phyloP scores from a whole-genome alignment of 2,797 vertebrate genomes.

The Paedocypris micromegethes region DNA sequence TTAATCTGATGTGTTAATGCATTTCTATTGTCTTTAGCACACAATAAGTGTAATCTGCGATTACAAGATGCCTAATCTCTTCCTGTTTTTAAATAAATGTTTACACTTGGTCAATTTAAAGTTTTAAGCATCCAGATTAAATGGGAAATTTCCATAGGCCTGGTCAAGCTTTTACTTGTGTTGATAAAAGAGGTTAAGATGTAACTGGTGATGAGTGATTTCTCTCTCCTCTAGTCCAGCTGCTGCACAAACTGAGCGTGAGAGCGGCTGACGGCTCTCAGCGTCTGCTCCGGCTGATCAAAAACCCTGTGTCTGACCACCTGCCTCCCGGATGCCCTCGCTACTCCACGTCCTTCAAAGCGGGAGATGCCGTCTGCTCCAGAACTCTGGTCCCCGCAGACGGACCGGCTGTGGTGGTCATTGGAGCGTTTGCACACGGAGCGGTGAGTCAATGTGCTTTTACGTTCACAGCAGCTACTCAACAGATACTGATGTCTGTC shows the following conservation, averaged over 20 bases:
- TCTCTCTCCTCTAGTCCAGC: constrained; percentile 74
- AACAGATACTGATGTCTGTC: not conserved
- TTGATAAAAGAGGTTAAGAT: too few species aligned
- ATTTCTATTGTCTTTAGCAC: too few species aligned
- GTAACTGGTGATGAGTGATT: not conserved
- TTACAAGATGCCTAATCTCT: too few species aligned
- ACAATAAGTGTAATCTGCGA: too few species aligned
- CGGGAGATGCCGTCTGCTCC: constrained; percentile 65
- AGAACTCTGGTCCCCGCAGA: constrained; percentile 75
- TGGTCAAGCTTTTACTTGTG: too few species aligned
- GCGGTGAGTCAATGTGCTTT: constrained; percentile 68
- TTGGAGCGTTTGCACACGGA: constrained; percentile 94
- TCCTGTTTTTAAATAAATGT: too few species aligned
- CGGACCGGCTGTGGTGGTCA: constrained; percentile 81
- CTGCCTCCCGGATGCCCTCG: constrained; percentile 89
- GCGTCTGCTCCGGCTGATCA: constrained; percentile 87
- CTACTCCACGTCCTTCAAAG: constrained; percentile 81
- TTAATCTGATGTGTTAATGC: too few species aligned
- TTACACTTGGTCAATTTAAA: too few species aligned
- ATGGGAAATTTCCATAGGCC: too few species aligned
- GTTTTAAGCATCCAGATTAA: too few species aligned
- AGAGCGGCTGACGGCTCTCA: constrained; percentile 90
- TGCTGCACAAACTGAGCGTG: constrained; percentile 94
- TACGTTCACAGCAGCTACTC: not conserved
- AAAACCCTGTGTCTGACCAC: constrained; percentile 90